These are phyloP conservation scores for Drosophila guanche DNA, from an alignment of 1,140 invertebrate genomes.

Conservation along the genomic window DNA sequence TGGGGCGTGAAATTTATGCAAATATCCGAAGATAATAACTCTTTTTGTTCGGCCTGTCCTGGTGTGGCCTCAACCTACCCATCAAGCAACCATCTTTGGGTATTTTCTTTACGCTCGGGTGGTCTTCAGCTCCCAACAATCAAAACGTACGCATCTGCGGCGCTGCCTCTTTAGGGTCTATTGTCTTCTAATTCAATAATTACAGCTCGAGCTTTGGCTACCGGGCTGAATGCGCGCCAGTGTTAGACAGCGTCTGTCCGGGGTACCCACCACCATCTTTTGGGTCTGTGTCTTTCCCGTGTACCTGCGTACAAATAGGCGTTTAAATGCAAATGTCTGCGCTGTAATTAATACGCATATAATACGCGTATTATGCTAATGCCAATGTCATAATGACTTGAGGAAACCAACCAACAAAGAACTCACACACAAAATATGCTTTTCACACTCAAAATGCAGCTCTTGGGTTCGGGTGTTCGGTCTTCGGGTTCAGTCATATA, in stretches of 20 bases:
- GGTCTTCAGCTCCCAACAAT: constrained; percentile 59
- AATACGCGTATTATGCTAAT: constrained; percentile 81
- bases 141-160: constrained; percentile 70
- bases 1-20: constrained; percentile 79
- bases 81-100: constrained; percentile 53
- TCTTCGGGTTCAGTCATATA: constrained; percentile 52
- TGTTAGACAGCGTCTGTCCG: no score
- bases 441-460: constrained; percentile 66
- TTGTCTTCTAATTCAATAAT: constrained; percentile 81
- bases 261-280: constrained; percentile 43
- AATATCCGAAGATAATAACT: constrained; percentile 78
- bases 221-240: constrained; percentile 19
- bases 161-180: constrained; percentile 49
- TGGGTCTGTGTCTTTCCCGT: not conserved
- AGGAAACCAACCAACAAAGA: constrained; percentile 27
- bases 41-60: constrained; percentile 67
- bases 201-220: constrained; percentile 64
- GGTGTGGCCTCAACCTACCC: not conserved
- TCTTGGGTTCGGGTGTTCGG: constrained; percentile 15
- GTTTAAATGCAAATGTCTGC: constrained; percentile 82
- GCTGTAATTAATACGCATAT: constrained; percentile 82
- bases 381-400: constrained; percentile 69
- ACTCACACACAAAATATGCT: constrained; percentile 57
- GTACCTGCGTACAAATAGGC: constrained; percentile 68
- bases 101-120: constrained; percentile 65